Conservation (phyloP, 2,113 vertebrate genomes). For the Mustelus asterias region DNA sequence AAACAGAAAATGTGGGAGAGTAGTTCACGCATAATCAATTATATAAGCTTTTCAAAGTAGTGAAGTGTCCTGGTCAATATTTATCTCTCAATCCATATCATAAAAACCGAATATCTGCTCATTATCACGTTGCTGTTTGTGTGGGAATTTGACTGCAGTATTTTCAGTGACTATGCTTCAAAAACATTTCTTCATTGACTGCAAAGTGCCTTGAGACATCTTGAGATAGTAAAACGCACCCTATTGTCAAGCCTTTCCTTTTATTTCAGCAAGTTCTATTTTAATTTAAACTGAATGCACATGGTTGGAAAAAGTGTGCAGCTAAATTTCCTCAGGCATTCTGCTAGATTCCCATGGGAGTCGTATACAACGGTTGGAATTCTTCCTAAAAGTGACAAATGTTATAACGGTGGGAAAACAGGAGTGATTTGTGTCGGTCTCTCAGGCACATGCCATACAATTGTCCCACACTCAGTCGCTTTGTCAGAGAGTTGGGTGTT, state of each 20-base stretch:
- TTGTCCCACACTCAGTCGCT: too few species aligned
- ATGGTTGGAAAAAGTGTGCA: neutral
- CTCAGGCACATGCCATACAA: too few species aligned
- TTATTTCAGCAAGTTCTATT: too few species aligned
- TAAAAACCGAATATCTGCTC: neutral
- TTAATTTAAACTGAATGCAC: neutral
- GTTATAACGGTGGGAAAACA: too few species aligned
- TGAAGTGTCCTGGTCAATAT: neutral
- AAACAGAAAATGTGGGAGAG: neutral
- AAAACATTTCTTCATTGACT: too few species aligned
- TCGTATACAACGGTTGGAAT: neutral
- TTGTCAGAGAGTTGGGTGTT: too few species aligned
- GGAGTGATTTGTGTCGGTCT: too few species aligned
- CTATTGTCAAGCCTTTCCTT: neutral
- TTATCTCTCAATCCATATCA: neutral
- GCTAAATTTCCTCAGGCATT: neutral
- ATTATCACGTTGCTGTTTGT: neutral
- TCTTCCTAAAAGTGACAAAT: too few species aligned
- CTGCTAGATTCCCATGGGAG: neutral
- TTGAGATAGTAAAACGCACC: too few species aligned
- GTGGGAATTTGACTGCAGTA: neutral
- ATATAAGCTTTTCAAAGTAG: neutral
- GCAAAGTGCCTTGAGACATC: too few species aligned
- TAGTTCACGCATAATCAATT: neutral
- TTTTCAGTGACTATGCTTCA: neutral